A percentile compares a stretch with the other conserved stretches of the same genome.
phyloP scores from a whole-genome alignment of 2,797 vertebrate species.

The Pseudochirops corinnae region DNA sequence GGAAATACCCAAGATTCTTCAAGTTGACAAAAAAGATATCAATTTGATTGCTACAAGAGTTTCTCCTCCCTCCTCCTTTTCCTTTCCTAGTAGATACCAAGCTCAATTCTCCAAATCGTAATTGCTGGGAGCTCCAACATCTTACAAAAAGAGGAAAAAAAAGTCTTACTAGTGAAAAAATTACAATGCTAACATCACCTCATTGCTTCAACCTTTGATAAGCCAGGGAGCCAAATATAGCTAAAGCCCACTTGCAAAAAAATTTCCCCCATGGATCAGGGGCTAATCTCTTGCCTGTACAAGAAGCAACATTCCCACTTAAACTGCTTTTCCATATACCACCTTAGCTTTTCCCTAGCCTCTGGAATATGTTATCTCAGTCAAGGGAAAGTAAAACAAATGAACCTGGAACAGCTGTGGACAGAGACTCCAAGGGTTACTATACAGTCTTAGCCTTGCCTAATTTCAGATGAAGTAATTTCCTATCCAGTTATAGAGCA shows the following conservation, averaged over 20 bases:
- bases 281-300: not conserved
- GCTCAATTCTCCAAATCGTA: constrained; percentile 31
- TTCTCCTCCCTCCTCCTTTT: constrained; percentile 26
- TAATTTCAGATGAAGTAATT: constrained; percentile 2
- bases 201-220: constrained; percentile 13
- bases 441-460: not conserved
- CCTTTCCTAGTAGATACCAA: constrained; percentile 29
- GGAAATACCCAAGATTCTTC: constrained; percentile 40
- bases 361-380: constrained; percentile 56
- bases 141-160: constrained; percentile 2
- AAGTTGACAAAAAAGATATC: constrained; percentile 29
- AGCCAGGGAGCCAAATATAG: not conserved
- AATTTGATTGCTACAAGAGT: not conserved
- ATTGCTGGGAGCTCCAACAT: constrained; percentile 2
- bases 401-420: constrained; percentile 43
- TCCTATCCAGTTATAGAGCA: constrained; percentile 20
- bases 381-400: constrained; percentile 55
- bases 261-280: not conserved
- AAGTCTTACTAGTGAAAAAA: constrained; percentile 39
- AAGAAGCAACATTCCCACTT: constrained; percentile 14
- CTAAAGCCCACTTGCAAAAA: constrained; percentile 17
- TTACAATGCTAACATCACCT: constrained; percentile 7
- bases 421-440: not conserved
- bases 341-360: constrained; percentile 22
- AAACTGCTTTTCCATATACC: constrained; percentile 52